Base-by-base conservation (phyloP, 2,797 vertebrate species). In the Merluccius polli region DNA sequence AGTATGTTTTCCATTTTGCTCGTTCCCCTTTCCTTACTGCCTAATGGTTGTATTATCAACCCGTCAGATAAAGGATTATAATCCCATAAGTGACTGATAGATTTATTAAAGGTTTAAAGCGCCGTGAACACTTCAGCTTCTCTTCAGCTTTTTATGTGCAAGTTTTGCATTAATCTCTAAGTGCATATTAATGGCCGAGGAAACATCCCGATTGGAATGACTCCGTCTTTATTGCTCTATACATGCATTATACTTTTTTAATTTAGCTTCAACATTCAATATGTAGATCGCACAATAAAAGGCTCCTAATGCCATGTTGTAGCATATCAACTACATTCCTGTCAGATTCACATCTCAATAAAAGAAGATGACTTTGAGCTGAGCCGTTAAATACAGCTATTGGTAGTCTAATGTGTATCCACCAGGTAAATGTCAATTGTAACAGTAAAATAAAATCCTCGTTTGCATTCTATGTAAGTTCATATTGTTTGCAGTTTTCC, bases 281-380 rank as follows among this genome's bases (percentile, higher is more conserved):
- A 81, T 81, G 88, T 82, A 87, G 83, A 80, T 78, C 48, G 87
- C 80, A 90, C 86, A 88, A 88, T 91, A 89, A 90, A 88, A 87
- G 79, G 79, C 85, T 84, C 82, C 83, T 84, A 84, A 83, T 68
- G 82, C 80, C 86, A 79, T 87, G 90, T 89, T 86, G 82, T 79
- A 71, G 70, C 65, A 80, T 73, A 86, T 84, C 87, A 78, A 84
- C 67, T 77, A 80, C 79, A 81, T 85, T 85, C 83, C 82, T 85
- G 84, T 78, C 76, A 86, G 81, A 85, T 83, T 82, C 87, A 74
- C 83, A 81, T 88, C 83, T 86, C 85, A 75, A 82, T 79, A 78
- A 86, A 87, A 82, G 82, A 85, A 89, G 87, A 90, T 84, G 83
- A 87, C 84, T 81, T 85, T 82, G 87, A 89, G 86, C 81, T 82